Conservation (phyloP, 2,888 invertebrate genomes). For the Mimas tiliae region DNA sequence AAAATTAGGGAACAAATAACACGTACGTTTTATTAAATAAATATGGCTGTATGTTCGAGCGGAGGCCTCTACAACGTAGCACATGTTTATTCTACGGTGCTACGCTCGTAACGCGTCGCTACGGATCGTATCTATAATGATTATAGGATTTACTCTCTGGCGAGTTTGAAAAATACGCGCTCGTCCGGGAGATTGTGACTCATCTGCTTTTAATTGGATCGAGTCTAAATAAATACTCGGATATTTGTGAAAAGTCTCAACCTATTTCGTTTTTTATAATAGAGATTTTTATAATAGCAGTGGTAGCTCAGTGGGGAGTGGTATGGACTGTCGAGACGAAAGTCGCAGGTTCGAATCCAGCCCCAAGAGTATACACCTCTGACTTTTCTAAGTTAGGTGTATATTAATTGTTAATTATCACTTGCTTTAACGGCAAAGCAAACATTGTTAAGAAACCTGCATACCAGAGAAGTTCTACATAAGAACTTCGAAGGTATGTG, state of each 20-base stretch:
- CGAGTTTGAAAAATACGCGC: constrained; percentile 18
- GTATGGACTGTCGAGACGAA: too few relatives aligned
- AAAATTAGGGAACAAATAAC: constrained; percentile 25
- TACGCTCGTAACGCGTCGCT: constrained; percentile 38
- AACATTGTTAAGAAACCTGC: too few relatives aligned
- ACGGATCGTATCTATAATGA: constrained; percentile 27
- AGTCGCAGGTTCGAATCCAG: too few relatives aligned
- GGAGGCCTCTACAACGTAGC: constrained; percentile 22
- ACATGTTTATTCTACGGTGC: constrained; percentile 62
- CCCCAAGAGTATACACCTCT: too few relatives aligned
- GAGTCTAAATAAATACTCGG: constrained; percentile 21
- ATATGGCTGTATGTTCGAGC: constrained; percentile 13
- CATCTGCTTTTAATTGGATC: constrained; percentile 17
- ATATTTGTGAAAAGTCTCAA: constrained; percentile 4
- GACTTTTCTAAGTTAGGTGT: too few relatives aligned
- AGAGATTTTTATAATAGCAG: too few relatives aligned
- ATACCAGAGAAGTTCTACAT: too few relatives aligned
- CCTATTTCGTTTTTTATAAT: not conserved
- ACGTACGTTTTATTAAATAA: constrained; percentile 25
- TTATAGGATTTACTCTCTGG: constrained; percentile 22
- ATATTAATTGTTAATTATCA: too few relatives aligned
- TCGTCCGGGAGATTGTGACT: constrained; percentile 18
- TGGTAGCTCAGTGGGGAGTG: too few relatives aligned
- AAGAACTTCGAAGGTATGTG: too few relatives aligned
- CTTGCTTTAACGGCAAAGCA: too few relatives aligned